phyloP scores from a whole-genome alignment of 2,888 invertebrate species.

The Sisyra nigra region DNA sequence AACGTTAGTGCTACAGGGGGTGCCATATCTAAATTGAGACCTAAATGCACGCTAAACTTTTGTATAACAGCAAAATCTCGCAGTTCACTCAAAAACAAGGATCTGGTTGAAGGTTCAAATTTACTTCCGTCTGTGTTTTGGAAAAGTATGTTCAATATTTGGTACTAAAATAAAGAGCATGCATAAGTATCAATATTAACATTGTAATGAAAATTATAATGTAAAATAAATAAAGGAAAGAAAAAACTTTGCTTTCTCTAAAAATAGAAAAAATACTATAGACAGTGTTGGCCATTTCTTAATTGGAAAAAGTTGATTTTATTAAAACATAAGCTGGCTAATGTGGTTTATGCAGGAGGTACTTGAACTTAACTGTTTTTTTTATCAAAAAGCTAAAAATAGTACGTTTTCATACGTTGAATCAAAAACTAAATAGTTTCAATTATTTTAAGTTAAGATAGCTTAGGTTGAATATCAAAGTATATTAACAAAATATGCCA shows the following conservation, averaged over 20 bases:
- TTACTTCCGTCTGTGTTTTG: constrained; percentile 1
- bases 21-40: constrained; percentile 4
- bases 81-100: constrained; percentile 5
- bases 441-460: no score
- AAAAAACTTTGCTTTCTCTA: not conserved
- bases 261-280: no score
- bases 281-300: no score
- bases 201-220: not conserved
- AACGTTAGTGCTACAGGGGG: constrained; percentile 2
- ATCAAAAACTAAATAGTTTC: no score
- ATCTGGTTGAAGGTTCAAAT: not conserved
- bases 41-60: constrained; percentile 5
- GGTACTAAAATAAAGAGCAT: constrained; percentile 2
- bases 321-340: no score
- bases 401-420: no score
- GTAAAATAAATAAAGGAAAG: not conserved
- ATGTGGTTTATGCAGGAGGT: no score
- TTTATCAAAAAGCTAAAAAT: no score
- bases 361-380: no score
- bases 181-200: not conserved
- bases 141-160: not conserved
- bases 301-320: no score
- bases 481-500: no score
- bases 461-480: no score
- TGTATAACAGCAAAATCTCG: constrained; percentile 4